A percentile compares a stretch with the other conserved stretches of the same genome.
Conservation (phyloP, 92 coral and sea anemone species). For the Bergia puertoricense region DNA sequence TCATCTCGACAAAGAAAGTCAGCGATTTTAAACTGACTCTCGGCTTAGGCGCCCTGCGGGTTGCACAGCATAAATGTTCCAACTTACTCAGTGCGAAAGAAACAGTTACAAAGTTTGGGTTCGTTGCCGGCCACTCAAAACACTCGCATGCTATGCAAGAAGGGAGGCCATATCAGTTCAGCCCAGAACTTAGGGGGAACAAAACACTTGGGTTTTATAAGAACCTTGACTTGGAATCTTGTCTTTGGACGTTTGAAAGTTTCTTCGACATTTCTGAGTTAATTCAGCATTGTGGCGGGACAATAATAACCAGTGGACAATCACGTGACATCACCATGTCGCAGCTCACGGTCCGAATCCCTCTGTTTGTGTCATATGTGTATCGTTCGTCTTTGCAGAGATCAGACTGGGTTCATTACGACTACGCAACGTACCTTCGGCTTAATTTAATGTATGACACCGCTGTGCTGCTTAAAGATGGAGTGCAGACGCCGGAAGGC, state of each 20-base stretch:
- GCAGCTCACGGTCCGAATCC: slow-evolving; percentile 92
- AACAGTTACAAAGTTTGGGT: slow-evolving; percentile 77
- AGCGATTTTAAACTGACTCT: slow-evolving; percentile 70
- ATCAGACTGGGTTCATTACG: slow-evolving; percentile 93
- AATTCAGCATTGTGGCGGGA: slow-evolving; percentile 81
- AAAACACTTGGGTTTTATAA: slow-evolving; percentile 83
- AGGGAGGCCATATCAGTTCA: slow-evolving; percentile 90
- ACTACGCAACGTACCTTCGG: slow-evolving; percentile 86
- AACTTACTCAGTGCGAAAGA: slow-evolving; percentile 76
- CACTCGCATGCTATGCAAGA: slow-evolving; percentile 57
- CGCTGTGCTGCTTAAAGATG: slow-evolving; percentile 93
- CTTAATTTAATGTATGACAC: slow-evolving; percentile 92
- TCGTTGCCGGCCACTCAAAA: slow-evolving; percentile 62
- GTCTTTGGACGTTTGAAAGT: slow-evolving; percentile 93
- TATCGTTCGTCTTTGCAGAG: slow-evolving; percentile 74
- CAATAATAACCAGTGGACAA: slow-evolving; percentile 71
- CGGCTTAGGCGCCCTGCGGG: slow-evolving; percentile 77
- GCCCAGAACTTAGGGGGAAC: slow-evolving; percentile 78
- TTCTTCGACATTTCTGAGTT: slow-evolving; percentile 90
- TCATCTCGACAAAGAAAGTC: slow-evolving; percentile 79
- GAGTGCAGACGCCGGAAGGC: slow-evolving; percentile 95
- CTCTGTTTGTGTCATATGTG: slow-evolving; percentile 83
- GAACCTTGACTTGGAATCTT: slow-evolving; percentile 90
- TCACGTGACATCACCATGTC: slow-evolving; percentile 81
- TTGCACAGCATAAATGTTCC: slow-evolving; percentile 90